Base-by-base conservation (phyloP, 2,113 vertebrate species). In the Lamprotornis superbus region DNA sequence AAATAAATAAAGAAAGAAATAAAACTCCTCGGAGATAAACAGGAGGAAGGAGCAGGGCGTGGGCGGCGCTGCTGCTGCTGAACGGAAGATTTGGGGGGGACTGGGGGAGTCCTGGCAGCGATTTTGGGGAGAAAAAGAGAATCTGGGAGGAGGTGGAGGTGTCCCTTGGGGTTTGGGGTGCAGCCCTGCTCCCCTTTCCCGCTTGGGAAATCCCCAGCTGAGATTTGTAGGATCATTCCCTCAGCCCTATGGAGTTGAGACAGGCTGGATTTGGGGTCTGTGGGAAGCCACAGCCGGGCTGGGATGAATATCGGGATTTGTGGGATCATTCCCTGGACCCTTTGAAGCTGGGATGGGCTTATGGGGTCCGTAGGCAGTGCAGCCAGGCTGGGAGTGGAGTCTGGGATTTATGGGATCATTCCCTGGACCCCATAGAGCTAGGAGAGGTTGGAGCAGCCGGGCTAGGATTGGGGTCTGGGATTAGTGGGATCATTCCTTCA, bases 161-260 rank as follows among this genome's bases (percentile, higher is more conserved):
- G 30, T 9, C 24, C 24, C 52, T 12, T 0, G 0, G 31, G 24
- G 4, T 25, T 16, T 23, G 65, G 75, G 75, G 20, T 0, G 3
- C 37, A 24, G 46, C 33, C 16, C 68, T 28, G 7, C 13, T 14
- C 35, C 30, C 25, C 53, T 7, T 79, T 3, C 1, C 14, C 27
- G 10, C 2, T 0, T 3, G 4, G 39, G 39, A 39, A 39, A 39
- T 39, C 39, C 39, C 39, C 40, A 57, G 55, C 5, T 23, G 56
- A n/a, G 55, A n/a, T 55, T 17, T 55, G 50, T 50, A 2, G 47
- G 61, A 11, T 73, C 27, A 2, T 83, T 82, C 35, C 35, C 22
- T 4, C 24, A 28, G 2, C 17, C 22, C 1, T 1, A 2, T 5
- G 19, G 25, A 49, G 56, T 3, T 47, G 31, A 10, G 5, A 19